A percentile compares a stretch with the other conserved stretches of the same genome.
Evolutionary conservation across 1,140 invertebrate species (phyloP).

Genomic region (Hylaeus volcanicus): DNA sequence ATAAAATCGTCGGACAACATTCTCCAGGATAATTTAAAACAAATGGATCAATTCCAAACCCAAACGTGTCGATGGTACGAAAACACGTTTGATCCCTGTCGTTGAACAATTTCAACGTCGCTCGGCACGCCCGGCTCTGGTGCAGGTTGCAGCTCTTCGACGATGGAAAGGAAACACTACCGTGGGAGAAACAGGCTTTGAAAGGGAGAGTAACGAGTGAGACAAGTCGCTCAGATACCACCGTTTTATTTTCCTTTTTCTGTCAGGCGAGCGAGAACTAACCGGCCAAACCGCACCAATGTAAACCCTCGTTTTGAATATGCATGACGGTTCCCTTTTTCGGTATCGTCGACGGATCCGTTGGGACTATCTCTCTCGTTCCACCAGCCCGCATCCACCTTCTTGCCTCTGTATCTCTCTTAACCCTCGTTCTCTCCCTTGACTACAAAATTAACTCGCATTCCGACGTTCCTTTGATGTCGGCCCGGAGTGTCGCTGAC

Average conservation of each 20-base stretch:
- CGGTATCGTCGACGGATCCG: background rate
- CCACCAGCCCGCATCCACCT: too few species aligned
- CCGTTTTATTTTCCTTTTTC: constrained; percentile 10
- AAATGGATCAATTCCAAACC: too few species aligned
- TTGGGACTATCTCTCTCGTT: background rate
- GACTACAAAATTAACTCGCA: constrained; percentile 44
- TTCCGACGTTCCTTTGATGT: constrained; percentile 45
- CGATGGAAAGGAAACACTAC: background rate
- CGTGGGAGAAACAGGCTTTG: background rate
- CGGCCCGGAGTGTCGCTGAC: constrained; percentile 25
- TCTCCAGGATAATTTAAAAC: too few species aligned
- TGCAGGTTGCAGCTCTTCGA: background rate
- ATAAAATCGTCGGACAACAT: too few species aligned
- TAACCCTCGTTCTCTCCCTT: constrained; percentile 17
- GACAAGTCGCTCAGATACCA: background rate
- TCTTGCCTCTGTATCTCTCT: constrained; percentile 1
- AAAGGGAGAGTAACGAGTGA: background rate
- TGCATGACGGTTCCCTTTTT: constrained; percentile 47
- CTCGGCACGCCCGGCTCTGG: background rate
- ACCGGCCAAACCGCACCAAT: constrained; percentile 28
- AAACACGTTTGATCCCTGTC: too few species aligned
- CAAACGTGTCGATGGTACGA: too few species aligned
- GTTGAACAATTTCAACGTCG: background rate
- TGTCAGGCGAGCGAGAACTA: background rate
- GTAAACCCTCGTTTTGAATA: constrained; percentile 54